Percentiles rank a stretch among this genome's conserved stretches.
phyloP scores from a whole-genome alignment of 37 sponge, comb jelly and placozoan species.

The Geodia barretti region DNA sequence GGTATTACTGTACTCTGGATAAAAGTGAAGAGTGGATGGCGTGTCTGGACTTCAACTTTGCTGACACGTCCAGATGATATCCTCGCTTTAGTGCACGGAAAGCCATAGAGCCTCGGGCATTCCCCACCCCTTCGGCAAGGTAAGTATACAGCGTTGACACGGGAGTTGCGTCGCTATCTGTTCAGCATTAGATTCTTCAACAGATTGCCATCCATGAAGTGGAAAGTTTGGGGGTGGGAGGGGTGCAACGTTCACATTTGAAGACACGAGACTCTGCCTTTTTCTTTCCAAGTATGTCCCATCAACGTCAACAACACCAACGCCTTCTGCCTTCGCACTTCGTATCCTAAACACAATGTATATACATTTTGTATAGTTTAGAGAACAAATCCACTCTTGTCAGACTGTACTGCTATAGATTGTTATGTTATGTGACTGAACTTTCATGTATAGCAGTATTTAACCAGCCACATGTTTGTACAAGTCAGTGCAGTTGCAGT shows the following conservation, averaged over 20 bases:
- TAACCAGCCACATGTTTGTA: no score
- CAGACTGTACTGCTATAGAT: no score
- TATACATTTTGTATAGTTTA: no score
- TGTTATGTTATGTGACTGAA: no score
- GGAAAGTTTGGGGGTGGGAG: neutral
- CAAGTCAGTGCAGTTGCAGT: no score
- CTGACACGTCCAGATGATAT: slow-evolving; percentile 24
- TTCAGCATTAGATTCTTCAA: neutral
- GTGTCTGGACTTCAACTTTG: neutral
- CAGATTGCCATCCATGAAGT: neutral
- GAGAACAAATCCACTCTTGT: no score
- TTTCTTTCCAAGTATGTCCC: neutral
- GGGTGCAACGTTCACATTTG: neutral
- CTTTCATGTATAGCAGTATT: no score
- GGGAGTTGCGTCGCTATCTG: no score
- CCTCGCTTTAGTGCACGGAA: slow-evolving; percentile 23
- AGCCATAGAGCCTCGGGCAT: slow-evolving; percentile 14
- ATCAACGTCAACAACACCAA: neutral
- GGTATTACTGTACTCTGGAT: slow-evolving; percentile 12
- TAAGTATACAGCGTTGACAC: slow-evolving; percentile 16
- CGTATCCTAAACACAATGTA: neutral
- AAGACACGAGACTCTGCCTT: neutral
- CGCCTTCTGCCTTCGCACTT: neutral
- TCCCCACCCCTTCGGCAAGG: slow-evolving; percentile 10
- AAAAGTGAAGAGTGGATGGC: slow-evolving; percentile 13